Evolutionary conservation across 2,888 invertebrate species (phyloP), one percentile per base, ranked within the genome.

Genomic region (Xanthorhoe designata): DNA sequence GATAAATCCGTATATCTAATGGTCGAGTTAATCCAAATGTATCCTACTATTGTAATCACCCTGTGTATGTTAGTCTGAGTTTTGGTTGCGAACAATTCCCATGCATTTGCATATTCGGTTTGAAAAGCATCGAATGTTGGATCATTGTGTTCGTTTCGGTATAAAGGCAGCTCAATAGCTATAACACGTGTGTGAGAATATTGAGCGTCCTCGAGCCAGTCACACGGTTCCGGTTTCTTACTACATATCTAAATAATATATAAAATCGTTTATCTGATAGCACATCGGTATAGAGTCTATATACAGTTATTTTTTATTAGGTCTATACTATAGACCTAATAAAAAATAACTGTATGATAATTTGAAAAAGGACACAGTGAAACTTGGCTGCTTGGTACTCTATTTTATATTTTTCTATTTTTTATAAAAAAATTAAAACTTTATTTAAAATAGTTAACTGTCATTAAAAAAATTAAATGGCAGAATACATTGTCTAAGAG

Each of bases 181-280:
- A 68, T 65, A 73, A 72, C 70, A 74, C 68, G 66, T 61, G 68
- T 80, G 86, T 88, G 86, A 85, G 84, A 88, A 82, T 76, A 84
- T 84, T 81, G 75, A 76, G 78, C 81, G 79, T 80, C 75, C 72
- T 72, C 70, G 62, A 70, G 68, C 71, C 77, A 73, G 71, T 74
- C 74, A 67, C 77, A 73, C 64, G 78, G 84, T 85, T 85, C 86
- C 87, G 83, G 83, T 85, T 81, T 79, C 78, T 75, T 74, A 67
- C 58, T n/a, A 69, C 64, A 24, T 19, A 59, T 63, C 70, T 17
- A 3, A 1, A 13, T 42, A 13, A 13, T 42, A 10, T 42, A 8
- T n/a, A 42, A n/a, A 47, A 42, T 13, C 38, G 38, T 42, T 15
- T 45, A n/a, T 42, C 42, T 42, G 42, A 42, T 7, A 15, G 15